phyloP scores from a whole-genome alignment of 2,888 invertebrate species.

The Pediacus dermestoides region DNA sequence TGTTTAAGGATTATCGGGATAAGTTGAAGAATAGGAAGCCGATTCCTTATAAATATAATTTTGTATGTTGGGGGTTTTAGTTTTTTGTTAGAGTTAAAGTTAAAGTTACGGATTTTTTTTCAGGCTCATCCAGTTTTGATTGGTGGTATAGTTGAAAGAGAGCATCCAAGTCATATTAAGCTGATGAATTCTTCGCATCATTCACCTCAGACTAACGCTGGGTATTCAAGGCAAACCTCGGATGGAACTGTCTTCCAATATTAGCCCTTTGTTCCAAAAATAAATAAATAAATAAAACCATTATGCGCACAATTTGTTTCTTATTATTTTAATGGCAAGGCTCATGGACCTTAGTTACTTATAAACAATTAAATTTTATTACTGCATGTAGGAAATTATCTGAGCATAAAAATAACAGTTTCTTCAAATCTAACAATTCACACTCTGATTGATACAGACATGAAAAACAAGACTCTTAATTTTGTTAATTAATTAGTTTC shows the following conservation, averaged over 20 bases:
- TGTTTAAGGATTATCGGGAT: too few species aligned
- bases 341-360: too few species aligned
- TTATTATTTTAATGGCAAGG: too few species aligned
- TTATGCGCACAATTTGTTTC: too few species aligned
- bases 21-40: slow-evolving; percentile 9
- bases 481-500: slow-evolving; percentile 21
- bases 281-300: neutral
- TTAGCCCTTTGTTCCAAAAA: slow-evolving; percentile 36
- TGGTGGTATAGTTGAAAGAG: slow-evolving; percentile 62
- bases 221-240: slow-evolving; percentile 73
- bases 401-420: slow-evolving; percentile 28
- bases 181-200: slow-evolving; percentile 79
- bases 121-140: slow-evolving; percentile 58
- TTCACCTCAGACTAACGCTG: slow-evolving; percentile 75
- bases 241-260: slow-evolving; percentile 72
- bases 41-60: slow-evolving; percentile 38
- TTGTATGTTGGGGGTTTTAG: slow-evolving; percentile 27
- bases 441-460: slow-evolving; percentile 29
- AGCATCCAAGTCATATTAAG: slow-evolving; percentile 70
- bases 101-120: slow-evolving; percentile 18
- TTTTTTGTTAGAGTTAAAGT: slow-evolving; percentile 1
- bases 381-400: slow-evolving; percentile 13
- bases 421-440: slow-evolving; percentile 29
- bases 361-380: too few species aligned
- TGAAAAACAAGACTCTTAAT: slow-evolving; percentile 19